phyloP scores from a whole-genome alignment of 2,113 vertebrate genomes.

The Gopherus evgoodei region DNA sequence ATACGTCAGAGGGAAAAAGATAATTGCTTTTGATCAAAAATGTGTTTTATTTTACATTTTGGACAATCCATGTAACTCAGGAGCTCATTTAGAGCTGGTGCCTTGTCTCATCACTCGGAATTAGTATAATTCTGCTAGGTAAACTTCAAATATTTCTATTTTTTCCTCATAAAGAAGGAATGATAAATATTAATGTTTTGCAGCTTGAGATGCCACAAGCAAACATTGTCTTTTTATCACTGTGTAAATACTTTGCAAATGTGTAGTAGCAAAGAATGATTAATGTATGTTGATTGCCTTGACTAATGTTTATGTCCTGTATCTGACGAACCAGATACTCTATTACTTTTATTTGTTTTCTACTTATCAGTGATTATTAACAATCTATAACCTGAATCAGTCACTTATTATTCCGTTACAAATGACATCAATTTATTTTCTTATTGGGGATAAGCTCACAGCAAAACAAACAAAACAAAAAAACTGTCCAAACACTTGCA shows the following conservation, averaged over 20 bases:
- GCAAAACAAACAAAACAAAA: conserved; percentile 18
- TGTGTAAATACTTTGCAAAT: conserved; percentile 44
- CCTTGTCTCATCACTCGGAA: conserved; percentile 45
- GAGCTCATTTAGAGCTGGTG: conserved; percentile 64
- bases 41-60: conserved; percentile 72
- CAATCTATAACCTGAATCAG: conserved; percentile 58
- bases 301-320: conserved; percentile 42
- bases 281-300: conserved; percentile 63
- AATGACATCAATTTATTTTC: conserved; percentile 42
- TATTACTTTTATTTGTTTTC: conserved; percentile 65
- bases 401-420: conserved; percentile 41
- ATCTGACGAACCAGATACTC: conserved; percentile 33
- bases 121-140: conserved; percentile 63
- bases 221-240: conserved; percentile 37
- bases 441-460: neutral
- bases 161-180: conserved; percentile 44
- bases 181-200: conserved; percentile 59
- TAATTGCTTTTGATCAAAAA: conserved; percentile 75
- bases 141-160: conserved; percentile 73
- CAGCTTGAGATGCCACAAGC: conserved; percentile 38
- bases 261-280: conserved; percentile 40
- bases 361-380: conserved; percentile 65
- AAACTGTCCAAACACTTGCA: neutral
- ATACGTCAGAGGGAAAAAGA: conserved; percentile 48
- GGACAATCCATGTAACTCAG: conserved; percentile 44